Base-by-base conservation (phyloP, 2,113 vertebrate genomes). In the Poeciliopsis occidentalis region DNA sequence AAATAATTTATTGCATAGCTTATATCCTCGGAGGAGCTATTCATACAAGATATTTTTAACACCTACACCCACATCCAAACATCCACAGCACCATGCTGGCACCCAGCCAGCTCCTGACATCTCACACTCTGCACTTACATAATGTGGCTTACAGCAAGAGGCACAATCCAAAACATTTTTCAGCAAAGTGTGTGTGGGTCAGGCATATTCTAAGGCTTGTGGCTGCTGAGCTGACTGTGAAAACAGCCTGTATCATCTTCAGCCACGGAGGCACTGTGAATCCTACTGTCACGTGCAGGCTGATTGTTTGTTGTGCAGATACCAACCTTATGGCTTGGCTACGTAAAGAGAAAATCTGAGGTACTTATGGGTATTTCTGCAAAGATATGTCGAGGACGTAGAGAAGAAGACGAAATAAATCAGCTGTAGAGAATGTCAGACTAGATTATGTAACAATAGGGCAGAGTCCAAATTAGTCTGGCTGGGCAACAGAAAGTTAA, bases 71-170 rank as follows among this genome's bases (percentile, higher is more conserved):
- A 81, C 68, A 67, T 27, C 47, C 74, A 66, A 68, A 75, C 78
- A 78, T 64, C 17, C 70, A 68, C 75, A 84, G 61, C 77, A 76
- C 27, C 70, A 24, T 44, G n/a, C 19, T 82, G 85, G 80, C 83
- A 22, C 44, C 1, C 12, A 12, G 84, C 88, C 88, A 80, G 3
- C 73, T 73, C 82, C 81, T 76, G 73, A 85, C 81, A 72, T 82
- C 78, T 91, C 87, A 85, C 86, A 86, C 78, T 86, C 84, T 63
- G 65, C 81, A 60, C 87, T 90, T 90, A 91, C 85, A 82, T 89
- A 91, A 92, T 84, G 70, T 87, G 84, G 85, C 87, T 90, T 86
- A 90, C 85, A 64, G 88, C 84, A 67, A 79, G 82, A 85, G 77
- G 79, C 67, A 64, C 82, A 79, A 86, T 85, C 79, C 81, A 70